Percentiles rank a stretch among this genome's conserved stretches.
These are phyloP conservation scores for Andricus grossulariae DNA, from an alignment of 1,140 invertebrate genomes.

Conservation along the genomic window DNA sequence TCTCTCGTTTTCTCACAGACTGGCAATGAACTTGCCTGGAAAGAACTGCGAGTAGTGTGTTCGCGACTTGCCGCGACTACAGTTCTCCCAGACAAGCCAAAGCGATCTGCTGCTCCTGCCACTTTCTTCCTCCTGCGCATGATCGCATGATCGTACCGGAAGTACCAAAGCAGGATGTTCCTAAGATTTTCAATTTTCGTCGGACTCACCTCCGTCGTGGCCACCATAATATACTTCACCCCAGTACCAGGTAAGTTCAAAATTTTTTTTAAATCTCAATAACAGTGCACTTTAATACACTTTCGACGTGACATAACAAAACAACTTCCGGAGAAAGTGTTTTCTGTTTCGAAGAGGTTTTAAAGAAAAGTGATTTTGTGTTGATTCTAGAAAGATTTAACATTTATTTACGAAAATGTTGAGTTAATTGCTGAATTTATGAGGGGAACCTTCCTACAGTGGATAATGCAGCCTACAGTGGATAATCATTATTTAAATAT, in stretches of 20 bases:
- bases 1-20: constrained; percentile 62
- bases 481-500: too few relatives aligned
- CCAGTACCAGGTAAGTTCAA: constrained; percentile 79
- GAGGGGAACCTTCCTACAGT: too few relatives aligned
- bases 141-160: neutral
- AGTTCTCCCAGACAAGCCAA: constrained; percentile 48
- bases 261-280: neutral
- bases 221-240: constrained; percentile 81
- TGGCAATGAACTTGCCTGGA: constrained; percentile 72
- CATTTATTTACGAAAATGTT: too few relatives aligned
- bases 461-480: too few relatives aligned
- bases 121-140: neutral
- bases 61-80: constrained; percentile 55
- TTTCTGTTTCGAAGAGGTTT: too few relatives aligned
- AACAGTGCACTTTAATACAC: neutral
- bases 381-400: too few relatives aligned
- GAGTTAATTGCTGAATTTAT: too few relatives aligned
- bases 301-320: neutral
- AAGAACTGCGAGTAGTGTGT: constrained; percentile 61
- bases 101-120: constrained; percentile 10
- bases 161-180: constrained; percentile 54
- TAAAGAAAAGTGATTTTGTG: too few relatives aligned
- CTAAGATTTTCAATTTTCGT: constrained; percentile 70
- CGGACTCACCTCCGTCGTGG: constrained; percentile 76
- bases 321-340: neutral